Base-by-base conservation (phyloP, 2,888 invertebrate species). In the Cataglyphis albicans region DNA sequence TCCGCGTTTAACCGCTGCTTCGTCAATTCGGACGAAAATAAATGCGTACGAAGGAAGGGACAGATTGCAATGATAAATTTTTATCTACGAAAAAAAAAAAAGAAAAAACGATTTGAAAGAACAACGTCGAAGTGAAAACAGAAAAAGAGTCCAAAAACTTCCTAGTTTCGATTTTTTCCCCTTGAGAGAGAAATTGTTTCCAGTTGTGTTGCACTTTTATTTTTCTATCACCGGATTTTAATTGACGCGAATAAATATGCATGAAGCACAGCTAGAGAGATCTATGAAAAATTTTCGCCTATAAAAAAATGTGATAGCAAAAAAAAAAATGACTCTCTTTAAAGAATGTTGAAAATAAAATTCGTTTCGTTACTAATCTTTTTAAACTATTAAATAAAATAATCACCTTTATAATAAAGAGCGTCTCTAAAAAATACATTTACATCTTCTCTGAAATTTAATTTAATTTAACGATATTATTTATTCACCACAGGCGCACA, bases 181-280 rank as follows among this genome's bases (percentile, higher is more conserved):
- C n/a, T 12, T 32, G 15, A 57, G 41, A 75, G n/a, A 57, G 41
- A 38, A 64, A 63, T 74, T 74, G 81, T 81, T 81, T 74, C n/a
- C 63, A 32, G 74, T 25, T 68, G n/a, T 81, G 38, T 70, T 15
- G 80, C n/a, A 41, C 29, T 81, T 81, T 61, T 74, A 74, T 81
- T 81, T 74, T 80, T 44, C 59, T 78, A 44, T 38, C 52, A 18
- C 38, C 35, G 18, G 44, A 70, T 70, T 80, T 80, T 70, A 70
- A 80, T 70, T 68, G 68, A 80, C 29, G 44, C 59, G 59, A 68
- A 78, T 78, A 44, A 80, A 80, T 80, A 80, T 80, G 70, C 59
- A 80, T 80, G 70, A 70, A 21, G 78, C 18, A 32, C 21, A 32
- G 3, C 57, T 78, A 68, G 78, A 78, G 18, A 44, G 15, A 12